Percentiles rank a stretch among this genome's conserved stretches.
phyloP scores from a whole-genome alignment of 1,140 invertebrate genomes.

The Stegodyphus dumicola region DNA sequence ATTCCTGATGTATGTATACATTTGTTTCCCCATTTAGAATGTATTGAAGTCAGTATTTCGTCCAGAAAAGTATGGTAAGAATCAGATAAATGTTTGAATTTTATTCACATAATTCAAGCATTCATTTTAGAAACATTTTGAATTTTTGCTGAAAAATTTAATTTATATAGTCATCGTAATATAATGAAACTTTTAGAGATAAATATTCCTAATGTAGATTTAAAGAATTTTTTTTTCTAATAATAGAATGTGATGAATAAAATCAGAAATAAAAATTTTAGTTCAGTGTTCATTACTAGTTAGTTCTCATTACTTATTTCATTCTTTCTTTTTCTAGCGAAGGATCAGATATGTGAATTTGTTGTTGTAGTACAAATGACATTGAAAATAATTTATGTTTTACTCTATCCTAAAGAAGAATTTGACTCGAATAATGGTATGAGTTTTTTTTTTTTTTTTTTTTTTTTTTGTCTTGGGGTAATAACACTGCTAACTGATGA shows the following conservation, averaged over 20 bases:
- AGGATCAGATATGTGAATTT: conserved; percentile 47
- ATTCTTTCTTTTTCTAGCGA: conserved; percentile 27
- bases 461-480: no score
- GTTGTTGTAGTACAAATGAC: conserved; percentile 37
- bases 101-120: no score
- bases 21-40: conserved; percentile 12
- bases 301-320: not conserved
- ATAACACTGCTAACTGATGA: no score
- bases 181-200: no score
- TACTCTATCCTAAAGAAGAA: conserved; percentile 8
- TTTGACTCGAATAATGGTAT: conserved; percentile 15
- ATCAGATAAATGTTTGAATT: not conserved
- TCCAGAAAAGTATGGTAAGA: conserved; percentile 38
- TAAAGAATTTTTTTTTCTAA: no score
- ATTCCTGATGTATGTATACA: not conserved
- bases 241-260: no score
- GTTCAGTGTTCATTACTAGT: not conserved
- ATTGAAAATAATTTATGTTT: conserved; percentile 37
- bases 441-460: no score
- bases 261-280: not conserved
- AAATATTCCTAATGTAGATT: no score
- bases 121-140: no score
- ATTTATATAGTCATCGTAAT: no score
- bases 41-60: conserved; percentile 26
- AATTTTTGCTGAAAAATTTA: no score